Percentiles rank a stretch among this genome's conserved stretches.
Conservation (phyloP, 1,140 invertebrate species). For the Drosophila malerkotliana region DNA sequence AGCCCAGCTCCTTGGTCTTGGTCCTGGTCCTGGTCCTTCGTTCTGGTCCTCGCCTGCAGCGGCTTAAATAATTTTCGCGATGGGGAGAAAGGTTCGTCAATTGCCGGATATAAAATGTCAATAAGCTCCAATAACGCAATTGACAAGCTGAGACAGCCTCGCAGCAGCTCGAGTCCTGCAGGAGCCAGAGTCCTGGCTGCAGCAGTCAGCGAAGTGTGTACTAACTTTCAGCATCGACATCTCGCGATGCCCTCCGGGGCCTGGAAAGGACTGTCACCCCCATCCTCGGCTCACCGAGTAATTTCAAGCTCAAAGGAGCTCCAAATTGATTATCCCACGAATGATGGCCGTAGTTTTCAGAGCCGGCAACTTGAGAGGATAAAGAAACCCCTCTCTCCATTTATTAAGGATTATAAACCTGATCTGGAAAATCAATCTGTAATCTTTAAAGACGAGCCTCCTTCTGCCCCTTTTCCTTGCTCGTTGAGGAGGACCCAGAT, state of each 20-base stretch:
- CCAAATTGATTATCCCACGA: constrained; percentile 60
- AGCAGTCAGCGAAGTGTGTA: constrained; percentile 48
- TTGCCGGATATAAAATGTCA: constrained; percentile 75
- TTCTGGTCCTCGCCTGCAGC: constrained; percentile 41
- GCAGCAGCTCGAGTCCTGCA: constrained; percentile 10
- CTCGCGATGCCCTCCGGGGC: constrained; percentile 49
- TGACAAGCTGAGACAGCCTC: constrained; percentile 67
- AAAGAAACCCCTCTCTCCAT: not conserved
- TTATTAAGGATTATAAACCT: not conserved
- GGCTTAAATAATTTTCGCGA: constrained; percentile 74
- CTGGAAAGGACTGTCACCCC: constrained; percentile 7
- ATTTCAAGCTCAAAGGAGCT: constrained; percentile 73
- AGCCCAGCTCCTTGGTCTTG: constrained; percentile 6
- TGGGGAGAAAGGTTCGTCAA: constrained; percentile 41
- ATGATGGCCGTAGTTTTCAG: constrained; percentile 35
- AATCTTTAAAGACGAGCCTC: constrained; percentile 42
- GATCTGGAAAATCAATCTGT: not conserved
- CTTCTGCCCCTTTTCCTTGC: not conserved
- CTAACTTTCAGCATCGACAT: constrained; percentile 62
- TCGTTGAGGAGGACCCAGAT: constrained; percentile 8
- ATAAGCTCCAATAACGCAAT: constrained; percentile 81
- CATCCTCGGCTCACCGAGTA: constrained; percentile 37
- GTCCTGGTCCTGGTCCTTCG: constrained; percentile 4
- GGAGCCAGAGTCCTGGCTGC: constrained; percentile 39
- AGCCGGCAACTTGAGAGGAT: constrained; percentile 7